Percentiles rank a stretch among this genome's conserved stretches.
Conservation (phyloP, 2,113 vertebrate genomes). For the Tragelaphus strepsiceros region DNA sequence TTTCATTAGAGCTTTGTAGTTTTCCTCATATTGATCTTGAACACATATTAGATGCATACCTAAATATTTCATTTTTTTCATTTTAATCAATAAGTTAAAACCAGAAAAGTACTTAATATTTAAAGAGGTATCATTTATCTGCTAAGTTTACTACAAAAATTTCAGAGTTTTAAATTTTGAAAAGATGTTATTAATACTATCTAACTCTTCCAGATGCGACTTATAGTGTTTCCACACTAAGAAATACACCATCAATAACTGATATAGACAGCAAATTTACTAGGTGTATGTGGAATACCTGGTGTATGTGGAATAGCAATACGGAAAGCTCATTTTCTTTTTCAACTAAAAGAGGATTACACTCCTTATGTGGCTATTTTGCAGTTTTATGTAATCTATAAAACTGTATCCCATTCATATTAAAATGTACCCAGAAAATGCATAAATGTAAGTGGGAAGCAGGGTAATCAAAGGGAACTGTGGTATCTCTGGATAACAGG, state of each 20-base stretch:
- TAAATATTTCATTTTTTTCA: not conserved
- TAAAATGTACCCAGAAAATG: slow-evolving; percentile 8
- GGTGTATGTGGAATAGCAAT: not conserved
- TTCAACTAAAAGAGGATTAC: slow-evolving; percentile 10
- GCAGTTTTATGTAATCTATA: not conserved
- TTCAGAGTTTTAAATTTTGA: not conserved
- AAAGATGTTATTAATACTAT: not conserved
- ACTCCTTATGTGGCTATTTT: not conserved
- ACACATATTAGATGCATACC: not conserved
- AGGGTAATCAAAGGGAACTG: not conserved
- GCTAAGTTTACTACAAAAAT: slow-evolving; percentile 5
- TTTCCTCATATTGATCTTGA: not conserved
- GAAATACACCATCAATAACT: not conserved
- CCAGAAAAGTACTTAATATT: not conserved
- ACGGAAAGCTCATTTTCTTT: not conserved
- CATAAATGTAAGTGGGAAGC: not conserved
- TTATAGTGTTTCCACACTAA: not conserved
- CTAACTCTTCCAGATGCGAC: not conserved
- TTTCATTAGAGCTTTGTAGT: not conserved
- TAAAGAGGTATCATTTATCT: not conserved
- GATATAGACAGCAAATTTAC: not conserved
- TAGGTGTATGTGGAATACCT: not conserved
- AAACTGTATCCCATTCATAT: not conserved
- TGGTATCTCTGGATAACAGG: not conserved
- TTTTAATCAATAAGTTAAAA: slow-evolving; percentile 25